phyloP scores from a whole-genome alignment of 2,888 invertebrate species.

The Eurois occulta region DNA sequence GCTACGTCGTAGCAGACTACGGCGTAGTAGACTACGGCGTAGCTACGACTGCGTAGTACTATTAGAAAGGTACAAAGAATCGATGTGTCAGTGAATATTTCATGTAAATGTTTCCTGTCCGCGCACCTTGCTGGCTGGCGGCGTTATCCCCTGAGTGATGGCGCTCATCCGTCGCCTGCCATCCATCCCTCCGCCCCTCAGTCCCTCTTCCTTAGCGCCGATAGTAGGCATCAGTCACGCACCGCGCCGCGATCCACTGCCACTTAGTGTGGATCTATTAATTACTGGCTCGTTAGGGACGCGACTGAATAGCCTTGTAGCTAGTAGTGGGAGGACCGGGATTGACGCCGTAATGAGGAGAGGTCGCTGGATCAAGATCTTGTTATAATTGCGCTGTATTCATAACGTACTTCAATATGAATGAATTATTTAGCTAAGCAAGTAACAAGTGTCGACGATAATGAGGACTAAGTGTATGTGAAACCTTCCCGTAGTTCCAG shows the following conservation, averaged over 20 bases:
- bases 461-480: not conserved
- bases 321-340: not conserved
- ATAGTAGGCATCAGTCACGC: constrained; percentile 48
- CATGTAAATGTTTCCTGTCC: constrained; percentile 41
- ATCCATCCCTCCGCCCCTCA: constrained; percentile 1
- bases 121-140: constrained; percentile 45
- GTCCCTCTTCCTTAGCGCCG: constrained; percentile 12
- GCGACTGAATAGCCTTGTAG: constrained; percentile 3
- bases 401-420: too few species aligned
- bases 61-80: not conserved
- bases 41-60: not conserved
- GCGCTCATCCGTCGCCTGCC: constrained; percentile 45
- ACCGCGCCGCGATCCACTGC: constrained; percentile 17
- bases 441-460: not conserved
- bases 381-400: not conserved
- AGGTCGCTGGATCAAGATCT: not conserved
- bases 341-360: constrained; percentile 2
- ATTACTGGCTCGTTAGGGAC: constrained; percentile 27
- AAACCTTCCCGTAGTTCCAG: not conserved
- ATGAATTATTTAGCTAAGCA: constrained; percentile 2
- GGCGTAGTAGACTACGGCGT: constrained; percentile 35
- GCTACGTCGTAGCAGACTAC: constrained; percentile 36
- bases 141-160: constrained; percentile 55
- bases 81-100: constrained; percentile 32
- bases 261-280: constrained; percentile 23